Evolutionary conservation across 2,888 invertebrate genomes (phyloP).

Genomic region (Agrotis exclamationis): DNA sequence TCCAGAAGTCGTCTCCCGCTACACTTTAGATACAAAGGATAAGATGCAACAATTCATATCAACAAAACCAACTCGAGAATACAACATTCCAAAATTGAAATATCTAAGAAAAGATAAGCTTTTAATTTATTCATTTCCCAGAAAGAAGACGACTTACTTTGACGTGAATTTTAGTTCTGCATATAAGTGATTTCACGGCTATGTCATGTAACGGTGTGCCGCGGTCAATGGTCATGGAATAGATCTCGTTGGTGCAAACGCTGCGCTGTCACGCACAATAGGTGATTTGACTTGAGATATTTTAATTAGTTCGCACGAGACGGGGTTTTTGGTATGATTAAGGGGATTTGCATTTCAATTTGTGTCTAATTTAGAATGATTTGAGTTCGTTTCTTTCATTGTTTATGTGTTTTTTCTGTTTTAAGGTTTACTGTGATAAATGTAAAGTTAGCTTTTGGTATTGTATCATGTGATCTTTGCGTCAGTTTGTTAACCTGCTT

Average conservation of each 20-base stretch:
- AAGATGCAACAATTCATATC: conserved; percentile 20
- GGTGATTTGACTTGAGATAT: conserved; percentile 77
- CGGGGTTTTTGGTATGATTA: conserved; percentile 49
- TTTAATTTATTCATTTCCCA: conserved; percentile 32
- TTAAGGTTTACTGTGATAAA: too few relatives aligned
- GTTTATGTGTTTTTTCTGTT: background rate
- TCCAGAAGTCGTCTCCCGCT: conserved; percentile 3
- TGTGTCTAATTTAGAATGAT: background rate
- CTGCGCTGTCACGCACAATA: conserved; percentile 78
- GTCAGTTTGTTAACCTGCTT: too few relatives aligned
- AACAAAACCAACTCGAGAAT: background rate
- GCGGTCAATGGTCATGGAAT: conserved; percentile 76
- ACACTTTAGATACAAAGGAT: background rate
- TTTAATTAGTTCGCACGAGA: conserved; percentile 79
- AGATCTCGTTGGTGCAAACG: conserved; percentile 69
- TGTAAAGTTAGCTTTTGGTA: background rate
- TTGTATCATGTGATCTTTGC: background rate
- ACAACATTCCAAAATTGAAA: conserved; percentile 5
- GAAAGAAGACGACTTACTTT: conserved; percentile 26
- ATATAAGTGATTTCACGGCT: conserved; percentile 65
- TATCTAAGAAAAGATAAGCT: conserved; percentile 7
- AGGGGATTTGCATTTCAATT: conserved; percentile 41
- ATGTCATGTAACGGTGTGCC: conserved; percentile 69
- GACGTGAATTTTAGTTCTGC: conserved; percentile 57
- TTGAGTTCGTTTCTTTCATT: background rate